These are phyloP conservation scores for Drosophila orena DNA, from an alignment of 1,140 invertebrate species.

Conservation along the genomic window DNA sequence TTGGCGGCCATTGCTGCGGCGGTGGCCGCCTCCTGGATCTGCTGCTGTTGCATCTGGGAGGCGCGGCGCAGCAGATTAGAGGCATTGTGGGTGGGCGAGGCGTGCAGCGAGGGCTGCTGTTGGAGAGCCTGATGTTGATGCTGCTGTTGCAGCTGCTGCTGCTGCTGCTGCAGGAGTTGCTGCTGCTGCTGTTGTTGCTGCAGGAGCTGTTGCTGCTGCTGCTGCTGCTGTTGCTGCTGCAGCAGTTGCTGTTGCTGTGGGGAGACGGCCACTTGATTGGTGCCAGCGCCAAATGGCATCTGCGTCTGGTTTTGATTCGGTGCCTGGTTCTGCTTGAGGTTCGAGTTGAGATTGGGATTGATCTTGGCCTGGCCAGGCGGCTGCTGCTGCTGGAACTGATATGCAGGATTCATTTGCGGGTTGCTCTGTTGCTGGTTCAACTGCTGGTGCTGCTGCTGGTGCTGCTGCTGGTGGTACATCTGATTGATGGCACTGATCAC, in stretches of 20 bases:
- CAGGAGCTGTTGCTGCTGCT: conserved; percentile 37
- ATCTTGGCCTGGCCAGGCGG: conserved; percentile 61
- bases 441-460: conserved; percentile 65
- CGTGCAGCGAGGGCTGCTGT: conserved; percentile 63
- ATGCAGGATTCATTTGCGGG: conserved; percentile 77
- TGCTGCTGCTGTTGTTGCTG: conserved; percentile 47
- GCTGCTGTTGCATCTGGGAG: conserved; percentile 69
- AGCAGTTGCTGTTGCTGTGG: conserved; percentile 41
- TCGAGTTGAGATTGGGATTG: conserved; percentile 41
- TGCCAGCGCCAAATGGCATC: conserved; percentile 52
- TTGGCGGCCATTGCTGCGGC: conserved; percentile 59
- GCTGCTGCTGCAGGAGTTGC: conserved; percentile 47
- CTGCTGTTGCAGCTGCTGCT: conserved; percentile 32
- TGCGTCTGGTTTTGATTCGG: conserved; percentile 17
- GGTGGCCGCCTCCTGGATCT: conserved; percentile 58
- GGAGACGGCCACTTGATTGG: conserved; percentile 36
- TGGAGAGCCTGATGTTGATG: conserved; percentile 50
- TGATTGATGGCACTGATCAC: conserved; percentile 75
- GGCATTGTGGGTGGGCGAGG: conserved; percentile 67
- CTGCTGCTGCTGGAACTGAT: conserved; percentile 77
- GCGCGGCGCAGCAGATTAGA: conserved; percentile 65
- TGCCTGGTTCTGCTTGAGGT: conserved; percentile 30
- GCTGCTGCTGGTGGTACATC: conserved; percentile 76
- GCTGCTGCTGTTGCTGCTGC: conserved; percentile 43
- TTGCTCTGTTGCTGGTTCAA: conserved; percentile 63